Conservation (phyloP, 2,888 invertebrate species). For the Drosophila nr. perissopoda region DNA sequence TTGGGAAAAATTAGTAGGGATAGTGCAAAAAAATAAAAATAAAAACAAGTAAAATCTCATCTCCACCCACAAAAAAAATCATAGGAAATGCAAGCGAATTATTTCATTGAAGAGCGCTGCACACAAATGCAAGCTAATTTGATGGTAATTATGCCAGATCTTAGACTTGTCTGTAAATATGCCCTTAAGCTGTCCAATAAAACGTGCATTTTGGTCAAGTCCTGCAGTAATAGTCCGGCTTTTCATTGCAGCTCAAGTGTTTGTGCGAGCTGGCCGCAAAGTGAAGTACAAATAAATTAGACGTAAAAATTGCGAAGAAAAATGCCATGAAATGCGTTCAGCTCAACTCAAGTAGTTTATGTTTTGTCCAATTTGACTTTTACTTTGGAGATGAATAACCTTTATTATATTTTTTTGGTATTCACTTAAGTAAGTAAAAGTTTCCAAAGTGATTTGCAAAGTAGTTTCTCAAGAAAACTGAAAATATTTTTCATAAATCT, state of each 20-base stretch:
- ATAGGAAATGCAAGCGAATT: constrained; percentile 36
- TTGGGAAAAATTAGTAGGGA: constrained; percentile 17
- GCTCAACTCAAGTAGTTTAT: constrained; percentile 38
- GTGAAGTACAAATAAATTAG: constrained; percentile 73
- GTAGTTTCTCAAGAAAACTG: background rate
- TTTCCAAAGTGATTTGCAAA: constrained; percentile 2
- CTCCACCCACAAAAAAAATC: background rate
- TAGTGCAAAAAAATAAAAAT: constrained; percentile 6
- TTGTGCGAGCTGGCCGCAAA: constrained; percentile 47
- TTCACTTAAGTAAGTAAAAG: constrained; percentile 2
- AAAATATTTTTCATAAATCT: background rate
- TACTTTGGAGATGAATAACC: constrained; percentile 12
- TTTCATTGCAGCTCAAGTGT: constrained; percentile 35
- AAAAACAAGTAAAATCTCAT: constrained; percentile 27
- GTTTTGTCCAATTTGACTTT: constrained; percentile 31
- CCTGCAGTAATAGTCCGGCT: background rate
- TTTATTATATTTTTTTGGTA: background rate
- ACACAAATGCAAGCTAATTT: constrained; percentile 56
- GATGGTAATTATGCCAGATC: constrained; percentile 57
- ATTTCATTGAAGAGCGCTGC: constrained; percentile 65
- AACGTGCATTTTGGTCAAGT: constrained; percentile 35
- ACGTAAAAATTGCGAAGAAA: constrained; percentile 53
- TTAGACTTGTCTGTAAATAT: constrained; percentile 51
- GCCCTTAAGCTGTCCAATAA: constrained; percentile 46
- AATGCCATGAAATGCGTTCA: constrained; percentile 49